Evolutionary conservation across 2,797 vertebrate species (phyloP).

Genomic region (Cossypha niveicapilla): DNA sequence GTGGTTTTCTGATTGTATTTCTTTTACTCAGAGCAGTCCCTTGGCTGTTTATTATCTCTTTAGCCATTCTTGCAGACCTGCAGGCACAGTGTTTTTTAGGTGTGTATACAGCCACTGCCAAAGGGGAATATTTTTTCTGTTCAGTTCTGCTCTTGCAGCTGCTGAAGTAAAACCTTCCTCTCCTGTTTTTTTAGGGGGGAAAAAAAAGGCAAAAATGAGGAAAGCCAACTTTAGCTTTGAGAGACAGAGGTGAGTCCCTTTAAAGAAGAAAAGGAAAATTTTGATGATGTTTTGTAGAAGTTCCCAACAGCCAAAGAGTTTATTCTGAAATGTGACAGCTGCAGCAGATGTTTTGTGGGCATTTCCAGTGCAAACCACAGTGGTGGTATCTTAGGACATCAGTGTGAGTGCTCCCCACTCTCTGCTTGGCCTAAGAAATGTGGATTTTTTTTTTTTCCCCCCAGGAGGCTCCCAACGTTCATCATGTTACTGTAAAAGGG

Average conservation of each 20-base stretch:
- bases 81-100: background rate
- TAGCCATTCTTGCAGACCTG: background rate
- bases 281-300: background rate
- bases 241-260: background rate
- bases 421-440: background rate
- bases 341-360: background rate
- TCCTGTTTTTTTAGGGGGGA: accelerated
- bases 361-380: background rate
- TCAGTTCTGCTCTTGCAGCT: background rate
- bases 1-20: background rate
- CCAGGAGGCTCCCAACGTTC: background rate
- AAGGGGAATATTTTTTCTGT: background rate
- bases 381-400: background rate
- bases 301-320: background rate
- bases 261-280: background rate
- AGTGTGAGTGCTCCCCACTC: background rate
- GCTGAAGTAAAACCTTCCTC: background rate
- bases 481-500: background rate
- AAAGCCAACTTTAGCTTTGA: background rate
- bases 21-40: background rate
- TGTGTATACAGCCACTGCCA: background rate
- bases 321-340: background rate
- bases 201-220: background rate
- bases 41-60: background rate
- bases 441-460: background rate